Percentiles rank a stretch among this genome's conserved stretches.
Conservation (phyloP, 2,888 invertebrate species). For the Cryptus viduatorius region DNA sequence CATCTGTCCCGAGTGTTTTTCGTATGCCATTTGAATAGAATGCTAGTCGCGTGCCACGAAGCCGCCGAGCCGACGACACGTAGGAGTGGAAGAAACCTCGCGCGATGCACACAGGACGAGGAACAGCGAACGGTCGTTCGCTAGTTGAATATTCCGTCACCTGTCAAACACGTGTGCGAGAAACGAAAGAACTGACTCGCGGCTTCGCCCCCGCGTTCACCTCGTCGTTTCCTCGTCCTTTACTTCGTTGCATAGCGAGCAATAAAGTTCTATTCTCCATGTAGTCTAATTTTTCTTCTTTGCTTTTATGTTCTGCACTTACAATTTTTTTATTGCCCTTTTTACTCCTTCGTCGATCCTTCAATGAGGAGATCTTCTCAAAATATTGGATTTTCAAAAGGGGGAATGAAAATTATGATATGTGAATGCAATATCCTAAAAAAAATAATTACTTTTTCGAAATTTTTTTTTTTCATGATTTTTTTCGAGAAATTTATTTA, state of each 20-base stretch:
- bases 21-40: constrained; percentile 81
- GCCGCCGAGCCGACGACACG: constrained; percentile 66
- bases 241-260: constrained; percentile 23
- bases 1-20: constrained; percentile 76
- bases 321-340: background rate
- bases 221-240: constrained; percentile 44
- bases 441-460: no score
- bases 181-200: constrained; percentile 36
- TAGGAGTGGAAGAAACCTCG: constrained; percentile 68
- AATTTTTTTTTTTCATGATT: no score
- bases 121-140: constrained; percentile 31
- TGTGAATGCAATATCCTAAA: no score
- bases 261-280: constrained; percentile 22
- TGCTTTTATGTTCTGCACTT: background rate
- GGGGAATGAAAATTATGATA: no score
- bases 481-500: no score
- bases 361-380: background rate
- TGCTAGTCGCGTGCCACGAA: constrained; percentile 81
- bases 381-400: no score
- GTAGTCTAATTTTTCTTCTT: background rate
- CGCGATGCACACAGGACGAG: constrained; percentile 24
- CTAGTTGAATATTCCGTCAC: constrained; percentile 78
- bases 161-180: constrained; percentile 78
- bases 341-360: background rate
- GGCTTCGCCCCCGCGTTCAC: constrained; percentile 37